phyloP scores from a whole-genome alignment of 2,888 invertebrate genomes.

The Lasioglossum calceatum region DNA sequence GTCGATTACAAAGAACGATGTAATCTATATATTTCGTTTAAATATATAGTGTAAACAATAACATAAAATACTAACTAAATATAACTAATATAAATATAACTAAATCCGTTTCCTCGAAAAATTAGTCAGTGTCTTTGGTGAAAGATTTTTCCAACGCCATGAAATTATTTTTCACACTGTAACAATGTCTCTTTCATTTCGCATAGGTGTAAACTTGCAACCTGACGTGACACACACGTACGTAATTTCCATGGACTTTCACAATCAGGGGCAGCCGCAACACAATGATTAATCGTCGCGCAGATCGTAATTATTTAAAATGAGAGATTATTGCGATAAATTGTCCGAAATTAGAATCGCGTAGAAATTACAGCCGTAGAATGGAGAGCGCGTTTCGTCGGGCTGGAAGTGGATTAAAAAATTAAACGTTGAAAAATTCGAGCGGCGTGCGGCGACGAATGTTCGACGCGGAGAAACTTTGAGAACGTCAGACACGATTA shows the following conservation, averaged over 20 bases:
- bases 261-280: neutral
- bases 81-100: too few relatives aligned
- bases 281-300: neutral
- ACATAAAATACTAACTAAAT: too few relatives aligned
- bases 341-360: slow-evolving; percentile 3
- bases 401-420: slow-evolving; percentile 15
- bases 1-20: too few relatives aligned
- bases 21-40: too few relatives aligned
- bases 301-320: neutral
- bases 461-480: slow-evolving; percentile 44
- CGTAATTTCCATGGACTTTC: slow-evolving; percentile 1
- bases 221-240: neutral
- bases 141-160: too few relatives aligned
- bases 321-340: slow-evolving; percentile 3
- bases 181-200: too few relatives aligned
- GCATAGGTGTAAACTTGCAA: neutral
- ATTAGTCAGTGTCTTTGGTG: too few relatives aligned
- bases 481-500: slow-evolving; percentile 58
- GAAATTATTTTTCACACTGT: too few relatives aligned
- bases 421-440: slow-evolving; percentile 28
- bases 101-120: too few relatives aligned
- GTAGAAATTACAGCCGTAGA: neutral
- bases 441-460: slow-evolving; percentile 21
- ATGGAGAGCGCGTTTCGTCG: neutral
- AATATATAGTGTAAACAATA: too few relatives aligned